Conservation (phyloP, 2,797 vertebrate genomes). For the Coregonus sp. region DNA sequence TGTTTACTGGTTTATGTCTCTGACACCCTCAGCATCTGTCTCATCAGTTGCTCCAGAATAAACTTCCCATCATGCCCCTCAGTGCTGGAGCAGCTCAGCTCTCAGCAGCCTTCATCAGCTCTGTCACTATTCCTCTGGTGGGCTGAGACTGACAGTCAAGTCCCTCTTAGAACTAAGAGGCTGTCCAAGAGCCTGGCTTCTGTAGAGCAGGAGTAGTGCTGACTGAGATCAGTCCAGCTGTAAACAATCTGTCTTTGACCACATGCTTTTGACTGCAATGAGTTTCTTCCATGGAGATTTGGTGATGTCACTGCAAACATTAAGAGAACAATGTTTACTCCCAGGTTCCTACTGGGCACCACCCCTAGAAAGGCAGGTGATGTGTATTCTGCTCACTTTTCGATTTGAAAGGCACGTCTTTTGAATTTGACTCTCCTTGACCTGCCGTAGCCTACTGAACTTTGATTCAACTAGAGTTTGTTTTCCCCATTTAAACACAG, state of each 20-base stretch:
- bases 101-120: neutral
- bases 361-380: too few species aligned
- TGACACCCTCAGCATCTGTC: slow-evolving; percentile 35
- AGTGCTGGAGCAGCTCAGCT: neutral
- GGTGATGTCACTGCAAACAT: neutral
- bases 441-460: neutral
- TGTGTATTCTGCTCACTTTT: neutral
- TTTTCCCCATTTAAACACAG: neutral
- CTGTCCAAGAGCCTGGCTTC: neutral
- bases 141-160: slow-evolving; percentile 24
- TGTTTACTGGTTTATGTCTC: slow-evolving; percentile 30
- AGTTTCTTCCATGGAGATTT: neutral
- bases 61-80: slow-evolving; percentile 12
- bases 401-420: neutral
- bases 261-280: neutral
- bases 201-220: neutral
- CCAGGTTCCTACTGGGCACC: neutral
- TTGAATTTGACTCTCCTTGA: neutral
- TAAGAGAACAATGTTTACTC: neutral
- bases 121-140: slow-evolving; percentile 5
- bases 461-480: neutral
- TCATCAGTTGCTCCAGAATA: slow-evolving; percentile 31
- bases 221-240: neutral
- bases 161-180: neutral
- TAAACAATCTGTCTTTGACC: neutral